Evolutionary conservation across 92 coral and sea anemone genomes (phyloP).

Genomic region (Heteractis magnifica): DNA sequence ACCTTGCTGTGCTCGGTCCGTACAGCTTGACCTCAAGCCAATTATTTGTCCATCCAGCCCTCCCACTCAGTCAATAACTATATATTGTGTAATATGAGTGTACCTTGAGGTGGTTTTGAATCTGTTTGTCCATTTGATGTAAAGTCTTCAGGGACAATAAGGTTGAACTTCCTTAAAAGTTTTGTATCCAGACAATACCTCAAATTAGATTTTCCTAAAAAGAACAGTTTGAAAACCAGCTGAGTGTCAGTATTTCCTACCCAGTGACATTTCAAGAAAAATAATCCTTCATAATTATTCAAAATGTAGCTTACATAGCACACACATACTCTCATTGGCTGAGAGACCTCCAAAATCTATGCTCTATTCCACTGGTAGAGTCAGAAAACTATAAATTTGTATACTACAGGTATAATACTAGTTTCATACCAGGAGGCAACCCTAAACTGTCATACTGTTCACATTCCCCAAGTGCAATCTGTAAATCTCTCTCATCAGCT

Average conservation of each 20-base stretch:
- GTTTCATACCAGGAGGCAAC: constrained; percentile 85
- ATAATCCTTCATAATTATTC: too few relatives aligned
- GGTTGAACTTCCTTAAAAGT: constrained; percentile 69
- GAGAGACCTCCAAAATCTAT: not conserved
- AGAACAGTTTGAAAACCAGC: not conserved
- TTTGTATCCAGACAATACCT: constrained; percentile 78
- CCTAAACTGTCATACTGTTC: constrained; percentile 83
- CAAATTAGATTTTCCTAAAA: constrained; percentile 76
- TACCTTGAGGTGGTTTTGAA: constrained; percentile 77
- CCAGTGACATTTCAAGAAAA: not conserved
- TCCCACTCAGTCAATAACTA: too few relatives aligned
- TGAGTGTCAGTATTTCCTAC: not conserved
- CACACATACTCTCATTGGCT: too few relatives aligned
- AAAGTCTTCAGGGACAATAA: constrained; percentile 93
- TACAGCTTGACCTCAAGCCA: too few relatives aligned
- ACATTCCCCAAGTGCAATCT: constrained; percentile 75
- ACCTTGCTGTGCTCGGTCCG: too few relatives aligned
- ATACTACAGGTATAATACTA: not conserved
- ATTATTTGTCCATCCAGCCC: too few relatives aligned
- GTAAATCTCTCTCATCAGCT: constrained; percentile 92
- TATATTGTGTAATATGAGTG: not conserved
- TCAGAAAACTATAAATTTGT: not conserved
- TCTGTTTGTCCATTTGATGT: constrained; percentile 58
- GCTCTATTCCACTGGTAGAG: not conserved
- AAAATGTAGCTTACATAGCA: too few relatives aligned